Evolutionary conservation across 2,113 vertebrate genomes (phyloP).

Genomic region (Theristicus caerulescens): DNA sequence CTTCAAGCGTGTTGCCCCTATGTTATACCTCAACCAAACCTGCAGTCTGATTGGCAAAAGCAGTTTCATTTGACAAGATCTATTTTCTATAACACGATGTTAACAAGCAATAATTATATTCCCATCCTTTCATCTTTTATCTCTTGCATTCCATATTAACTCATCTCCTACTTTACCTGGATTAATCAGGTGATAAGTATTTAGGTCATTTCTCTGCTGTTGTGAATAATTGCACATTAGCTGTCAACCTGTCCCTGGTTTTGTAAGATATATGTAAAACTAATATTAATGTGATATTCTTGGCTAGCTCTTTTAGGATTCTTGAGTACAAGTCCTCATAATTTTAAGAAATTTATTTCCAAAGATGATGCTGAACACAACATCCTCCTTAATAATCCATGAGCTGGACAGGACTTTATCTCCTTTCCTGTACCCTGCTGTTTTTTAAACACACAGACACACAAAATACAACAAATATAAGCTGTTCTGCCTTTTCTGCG

Average conservation of each 20-base stretch:
- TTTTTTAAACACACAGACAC: neutral
- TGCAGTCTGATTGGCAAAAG: neutral
- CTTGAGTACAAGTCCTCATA: neutral
- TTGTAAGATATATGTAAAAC: neutral
- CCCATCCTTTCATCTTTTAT: constrained; percentile 50
- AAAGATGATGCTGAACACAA: neutral
- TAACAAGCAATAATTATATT: constrained; percentile 33
- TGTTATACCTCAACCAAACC: neutral
- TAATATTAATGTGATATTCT: neutral
- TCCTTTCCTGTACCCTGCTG: neutral
- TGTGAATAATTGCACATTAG: neutral
- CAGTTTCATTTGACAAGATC: neutral
- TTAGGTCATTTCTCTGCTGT: neutral
- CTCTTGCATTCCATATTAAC: neutral
- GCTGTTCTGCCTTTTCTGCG: neutral
- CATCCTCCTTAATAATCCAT: neutral
- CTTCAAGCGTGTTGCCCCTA: neutral
- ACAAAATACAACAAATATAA: neutral
- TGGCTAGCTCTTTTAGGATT: neutral
- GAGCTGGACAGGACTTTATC: neutral
- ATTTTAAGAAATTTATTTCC: neutral
- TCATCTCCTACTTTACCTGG: neutral
- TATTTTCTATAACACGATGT: neutral
- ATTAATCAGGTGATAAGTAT: neutral
- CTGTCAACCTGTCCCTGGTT: neutral